These are phyloP conservation scores for Litoditis marina DNA, from an alignment of 2,888 invertebrate species.

Conservation along the genomic window DNA sequence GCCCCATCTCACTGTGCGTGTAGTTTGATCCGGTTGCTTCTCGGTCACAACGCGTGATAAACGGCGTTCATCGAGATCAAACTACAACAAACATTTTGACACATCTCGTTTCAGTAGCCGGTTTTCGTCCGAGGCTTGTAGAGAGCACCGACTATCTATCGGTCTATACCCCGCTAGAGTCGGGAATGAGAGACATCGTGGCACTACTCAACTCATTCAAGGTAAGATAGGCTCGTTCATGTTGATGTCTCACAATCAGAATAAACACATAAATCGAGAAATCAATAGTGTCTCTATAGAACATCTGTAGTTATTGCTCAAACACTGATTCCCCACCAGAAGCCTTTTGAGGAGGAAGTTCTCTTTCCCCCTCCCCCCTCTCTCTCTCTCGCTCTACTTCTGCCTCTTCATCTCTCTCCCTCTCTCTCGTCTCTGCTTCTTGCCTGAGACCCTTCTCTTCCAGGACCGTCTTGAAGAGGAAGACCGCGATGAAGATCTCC, in stretches of 20 bases:
- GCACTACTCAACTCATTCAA: conserved; percentile 18
- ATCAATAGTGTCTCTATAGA: too few relatives aligned
- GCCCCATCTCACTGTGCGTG: too few relatives aligned
- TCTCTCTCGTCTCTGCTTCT: too few relatives aligned
- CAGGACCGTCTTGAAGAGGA: conserved; percentile 51
- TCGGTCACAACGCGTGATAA: not conserved
- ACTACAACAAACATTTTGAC: not conserved
- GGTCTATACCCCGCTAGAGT: conserved; percentile 19
- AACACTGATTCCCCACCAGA: too few relatives aligned
- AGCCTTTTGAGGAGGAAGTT: too few relatives aligned
- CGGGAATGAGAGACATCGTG: conserved; percentile 18
- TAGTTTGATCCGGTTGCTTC: too few relatives aligned
- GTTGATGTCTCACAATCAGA: too few relatives aligned
- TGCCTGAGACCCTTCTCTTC: too few relatives aligned
- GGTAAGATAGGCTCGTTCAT: conserved; percentile 2
- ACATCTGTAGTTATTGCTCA: too few relatives aligned
- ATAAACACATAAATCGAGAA: too few relatives aligned
- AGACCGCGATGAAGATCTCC: conserved; percentile 56
- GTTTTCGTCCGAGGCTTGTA: conserved; percentile 10
- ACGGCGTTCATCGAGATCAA: not conserved
- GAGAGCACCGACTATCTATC: conserved; percentile 12
- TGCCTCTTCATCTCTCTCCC: not conserved
- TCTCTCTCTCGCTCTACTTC: too few relatives aligned
- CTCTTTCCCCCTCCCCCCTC: too few relatives aligned
- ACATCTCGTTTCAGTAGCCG: not conserved